Conservation (phyloP, 2,888 invertebrate genomes). For the Onthophagus sagittarius region DNA sequence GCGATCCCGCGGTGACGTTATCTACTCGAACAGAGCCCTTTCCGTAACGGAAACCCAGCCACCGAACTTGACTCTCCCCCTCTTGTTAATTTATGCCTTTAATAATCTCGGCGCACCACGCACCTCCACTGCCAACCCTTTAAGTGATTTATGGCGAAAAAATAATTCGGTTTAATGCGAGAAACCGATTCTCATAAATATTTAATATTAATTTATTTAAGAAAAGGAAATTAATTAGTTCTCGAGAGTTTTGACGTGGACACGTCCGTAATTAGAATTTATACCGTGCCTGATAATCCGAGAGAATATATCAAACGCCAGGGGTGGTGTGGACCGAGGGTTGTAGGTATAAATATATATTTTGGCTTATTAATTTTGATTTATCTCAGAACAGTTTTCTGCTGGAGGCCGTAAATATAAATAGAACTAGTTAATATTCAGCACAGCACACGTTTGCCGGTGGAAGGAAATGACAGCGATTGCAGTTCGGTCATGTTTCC, state of each 20-base stretch:
- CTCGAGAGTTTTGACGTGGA: slow-evolving; percentile 3
- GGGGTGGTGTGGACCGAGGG: neutral
- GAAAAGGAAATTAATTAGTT: slow-evolving; percentile 20
- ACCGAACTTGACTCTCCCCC: slow-evolving; percentile 15
- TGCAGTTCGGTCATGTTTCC: slow-evolving; percentile 23
- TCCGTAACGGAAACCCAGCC: slow-evolving; percentile 9
- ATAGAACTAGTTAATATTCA: slow-evolving; percentile 7
- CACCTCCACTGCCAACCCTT: slow-evolving; percentile 28
- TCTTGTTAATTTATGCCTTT: slow-evolving; percentile 29
- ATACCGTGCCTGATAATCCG: neutral
- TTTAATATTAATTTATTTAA: slow-evolving; percentile 19
- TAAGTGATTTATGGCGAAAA: slow-evolving; percentile 27
- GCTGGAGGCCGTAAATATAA: neutral
- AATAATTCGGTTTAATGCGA: slow-evolving; percentile 22
- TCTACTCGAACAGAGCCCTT: slow-evolving; percentile 24
- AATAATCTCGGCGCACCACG: slow-evolving; percentile 29
- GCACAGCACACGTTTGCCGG: neutral
- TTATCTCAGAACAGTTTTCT: slow-evolving; percentile 4
- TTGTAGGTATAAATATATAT: slow-evolving; percentile 7
- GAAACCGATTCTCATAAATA: slow-evolving; percentile 24
- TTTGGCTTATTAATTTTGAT: slow-evolving; percentile 8
- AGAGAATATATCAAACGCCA: neutral
- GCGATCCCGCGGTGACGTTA: slow-evolving; percentile 27
- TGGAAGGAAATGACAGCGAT: slow-evolving; percentile 22
- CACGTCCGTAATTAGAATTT: slow-evolving; percentile 4